These are phyloP conservation scores for Ageneiosus marmoratus DNA, from an alignment of 2,113 vertebrate species.

Conservation along the genomic window DNA sequence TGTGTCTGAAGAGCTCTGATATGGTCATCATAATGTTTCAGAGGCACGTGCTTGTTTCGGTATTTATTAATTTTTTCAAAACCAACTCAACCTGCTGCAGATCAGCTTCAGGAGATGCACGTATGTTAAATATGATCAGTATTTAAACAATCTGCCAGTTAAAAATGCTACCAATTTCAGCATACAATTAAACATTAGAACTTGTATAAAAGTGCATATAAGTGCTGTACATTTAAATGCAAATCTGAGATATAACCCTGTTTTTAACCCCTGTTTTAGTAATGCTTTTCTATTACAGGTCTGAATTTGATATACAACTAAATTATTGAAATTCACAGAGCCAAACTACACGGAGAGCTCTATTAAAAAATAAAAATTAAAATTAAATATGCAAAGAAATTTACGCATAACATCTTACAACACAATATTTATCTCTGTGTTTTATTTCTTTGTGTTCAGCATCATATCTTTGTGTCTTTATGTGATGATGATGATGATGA, in stretches of 20 bases:
- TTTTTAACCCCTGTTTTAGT: background rate
- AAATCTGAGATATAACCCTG: background rate
- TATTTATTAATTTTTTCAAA: background rate
- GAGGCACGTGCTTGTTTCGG: background rate
- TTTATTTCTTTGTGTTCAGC: background rate
- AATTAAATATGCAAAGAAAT: background rate
- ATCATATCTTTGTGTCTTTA: background rate
- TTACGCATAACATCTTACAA: background rate
- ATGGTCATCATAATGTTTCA: background rate
- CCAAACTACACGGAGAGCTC: background rate
- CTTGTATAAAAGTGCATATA: too few relatives aligned
- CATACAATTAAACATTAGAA: background rate
- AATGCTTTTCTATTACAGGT: background rate
- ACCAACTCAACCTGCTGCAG: background rate
- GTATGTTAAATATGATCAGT: background rate
- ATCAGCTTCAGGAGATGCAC: background rate
- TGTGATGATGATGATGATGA: background rate
- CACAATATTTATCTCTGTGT: background rate
- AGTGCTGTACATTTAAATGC: background rate
- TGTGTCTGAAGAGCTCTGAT: background rate
- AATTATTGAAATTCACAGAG: background rate
- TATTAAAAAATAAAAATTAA: background rate
- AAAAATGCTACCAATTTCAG: background rate
- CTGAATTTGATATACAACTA: background rate
- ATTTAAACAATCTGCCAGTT: background rate